Base-by-base conservation (phyloP, 2,888 invertebrate species). In the Gisinianus flammeolus region DNA sequence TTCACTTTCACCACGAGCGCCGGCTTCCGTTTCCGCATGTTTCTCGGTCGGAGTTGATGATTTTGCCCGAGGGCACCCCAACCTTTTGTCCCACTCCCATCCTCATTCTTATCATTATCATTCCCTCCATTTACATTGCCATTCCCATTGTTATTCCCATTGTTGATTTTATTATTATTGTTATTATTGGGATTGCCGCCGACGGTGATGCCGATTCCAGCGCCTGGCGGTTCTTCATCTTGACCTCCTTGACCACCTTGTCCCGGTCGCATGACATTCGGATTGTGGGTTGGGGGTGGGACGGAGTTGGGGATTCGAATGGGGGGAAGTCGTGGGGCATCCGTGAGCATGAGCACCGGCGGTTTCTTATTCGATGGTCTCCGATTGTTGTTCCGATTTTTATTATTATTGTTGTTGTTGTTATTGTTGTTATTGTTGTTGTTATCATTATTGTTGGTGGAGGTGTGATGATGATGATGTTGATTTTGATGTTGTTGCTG, bases 1-100 rank as follows among this genome's bases (percentile, higher is more conserved):
- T 81, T 78, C 22, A 83, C 81, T 69, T 83, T 83, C 0, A 83
- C 83, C 44, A 83, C 79, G 33, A 80, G 79, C 1, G 81, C 77
- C 10, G 83, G 83, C 67, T 83, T 83, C 66, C 81, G 75, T n/a
- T 77, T 81, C 52, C 82, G 71, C 6, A 56, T 58, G 16, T 26
- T 22, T 16, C 64, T 19, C 1, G n/a, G 44, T 4, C 74, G 64
- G 3, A 5, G 12, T 30, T 76, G 67, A 31, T 19, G 24, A 54
- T 54, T 24, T 54, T 24, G 22, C 6, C 76, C 76, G 22, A 76
- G 26, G 19, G 54, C 76, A 12, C 76, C 76, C 76, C 76, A 76
- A 5, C 69, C 33, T 35, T 69, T 69, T 22, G 12, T n/a, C 3
- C 56, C 54, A 35, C 44, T 31, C 19, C 54, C 71, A 19, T 54